A percentile compares a stretch with the other conserved stretches of the same genome.
Conservation (phyloP, 2,113 vertebrate genomes). For the Ploceus nigricollis region DNA sequence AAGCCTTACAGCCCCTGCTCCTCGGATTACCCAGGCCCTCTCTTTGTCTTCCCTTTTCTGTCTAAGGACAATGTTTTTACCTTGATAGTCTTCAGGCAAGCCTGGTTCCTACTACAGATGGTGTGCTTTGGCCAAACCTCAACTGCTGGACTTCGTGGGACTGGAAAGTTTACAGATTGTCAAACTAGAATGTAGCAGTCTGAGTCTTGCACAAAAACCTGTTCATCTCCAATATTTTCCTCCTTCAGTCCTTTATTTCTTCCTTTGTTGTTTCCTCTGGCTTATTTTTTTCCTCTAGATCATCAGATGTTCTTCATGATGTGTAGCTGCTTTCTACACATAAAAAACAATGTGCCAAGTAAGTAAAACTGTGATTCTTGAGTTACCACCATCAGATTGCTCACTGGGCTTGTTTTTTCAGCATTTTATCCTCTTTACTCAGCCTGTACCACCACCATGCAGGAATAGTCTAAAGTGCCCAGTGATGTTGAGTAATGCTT, state of each 20-base stretch:
- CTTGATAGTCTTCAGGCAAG: neutral
- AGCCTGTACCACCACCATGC: neutral
- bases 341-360: neutral
- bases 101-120: neutral
- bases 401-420: neutral
- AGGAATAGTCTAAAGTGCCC: neutral
- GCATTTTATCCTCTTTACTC: neutral
- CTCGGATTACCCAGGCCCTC: neutral
- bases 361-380: neutral
- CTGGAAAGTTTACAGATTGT: neutral
- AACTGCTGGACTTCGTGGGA: rapidly evolving
- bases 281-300: neutral
- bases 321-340: neutral
- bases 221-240: neutral
- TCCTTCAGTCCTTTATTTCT: neutral
- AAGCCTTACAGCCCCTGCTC: neutral
- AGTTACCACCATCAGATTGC: neutral
- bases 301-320: neutral
- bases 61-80: rapidly evolving
- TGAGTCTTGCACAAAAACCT: neutral
- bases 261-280: neutral
- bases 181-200: neutral
- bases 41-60: neutral
- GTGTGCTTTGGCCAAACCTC: neutral
- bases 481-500: neutral